phyloP scores from a whole-genome alignment of 2,113 vertebrate genomes.

The Lepidothrix coronata region DNA sequence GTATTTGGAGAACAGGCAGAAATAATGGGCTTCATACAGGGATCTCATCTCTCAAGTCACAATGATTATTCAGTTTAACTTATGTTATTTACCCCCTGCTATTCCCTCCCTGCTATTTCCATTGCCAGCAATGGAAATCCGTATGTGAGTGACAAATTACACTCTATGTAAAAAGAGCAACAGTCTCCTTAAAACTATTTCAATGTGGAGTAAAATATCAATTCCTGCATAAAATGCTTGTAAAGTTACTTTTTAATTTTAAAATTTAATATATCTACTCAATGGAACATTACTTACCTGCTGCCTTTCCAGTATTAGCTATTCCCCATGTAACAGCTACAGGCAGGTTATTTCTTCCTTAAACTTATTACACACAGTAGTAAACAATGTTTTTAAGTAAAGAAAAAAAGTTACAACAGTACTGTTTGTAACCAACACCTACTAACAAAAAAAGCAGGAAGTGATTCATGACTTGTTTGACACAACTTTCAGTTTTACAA shows the following conservation, averaged over 20 bases:
- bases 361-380: conserved; percentile 57
- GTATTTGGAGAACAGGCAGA: conserved; percentile 50
- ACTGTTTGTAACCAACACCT: conserved; percentile 55
- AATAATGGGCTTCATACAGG: not conserved
- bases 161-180: conserved; percentile 34
- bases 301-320: conserved; percentile 67
- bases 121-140: conserved; percentile 68
- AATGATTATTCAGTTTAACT: conserved; percentile 9
- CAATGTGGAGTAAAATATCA: conserved; percentile 59
- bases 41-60: conserved; percentile 9
- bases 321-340: conserved; percentile 63
- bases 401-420: conserved; percentile 60
- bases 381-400: conserved; percentile 54
- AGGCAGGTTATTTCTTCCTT: conserved; percentile 65
- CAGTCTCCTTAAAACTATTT: conserved; percentile 35
- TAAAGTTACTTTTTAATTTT: conserved; percentile 35
- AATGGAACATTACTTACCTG: conserved; percentile 79
- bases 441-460: conserved; percentile 69
- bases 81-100: not conserved
- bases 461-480: conserved; percentile 22
- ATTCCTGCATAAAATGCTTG: conserved; percentile 59
- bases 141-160: not conserved
- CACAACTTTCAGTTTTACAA: conserved; percentile 69
- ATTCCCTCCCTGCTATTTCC: conserved; percentile 29
- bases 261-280: conserved; percentile 31